These are phyloP conservation scores for Heterodera carotae DNA, from an alignment of 1,140 invertebrate genomes.

Conservation along the genomic window DNA sequence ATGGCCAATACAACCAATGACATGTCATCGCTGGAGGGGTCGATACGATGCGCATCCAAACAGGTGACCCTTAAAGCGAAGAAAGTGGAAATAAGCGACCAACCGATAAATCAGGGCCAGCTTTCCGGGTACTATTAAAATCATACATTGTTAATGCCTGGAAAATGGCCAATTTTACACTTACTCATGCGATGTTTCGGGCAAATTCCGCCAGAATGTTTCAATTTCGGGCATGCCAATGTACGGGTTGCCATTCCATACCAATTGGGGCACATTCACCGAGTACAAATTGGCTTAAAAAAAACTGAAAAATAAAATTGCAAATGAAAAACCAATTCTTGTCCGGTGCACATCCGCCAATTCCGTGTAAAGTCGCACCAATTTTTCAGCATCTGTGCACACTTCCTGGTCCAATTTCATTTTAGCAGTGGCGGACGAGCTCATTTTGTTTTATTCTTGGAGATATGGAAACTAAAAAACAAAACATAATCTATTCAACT, in stretches of 20 bases:
- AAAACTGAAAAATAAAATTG: too few species aligned
- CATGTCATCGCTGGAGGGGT: constrained; percentile 24
- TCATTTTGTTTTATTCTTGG: constrained; percentile 3
- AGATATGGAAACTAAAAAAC: not conserved
- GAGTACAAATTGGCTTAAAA: constrained; percentile 14
- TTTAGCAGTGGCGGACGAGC: not conserved
- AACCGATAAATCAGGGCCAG: too few species aligned
- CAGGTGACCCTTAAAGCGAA: not conserved
- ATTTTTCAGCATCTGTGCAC: constrained; percentile 20
- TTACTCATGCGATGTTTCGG: constrained; percentile 24
- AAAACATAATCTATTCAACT: not conserved
- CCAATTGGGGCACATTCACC: not conserved
- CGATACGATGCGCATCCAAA: constrained; percentile 27
- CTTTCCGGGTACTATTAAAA: not conserved
- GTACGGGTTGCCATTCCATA: constrained; percentile 22
- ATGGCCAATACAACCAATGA: constrained; percentile 22
- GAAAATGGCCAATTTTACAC: too few species aligned
- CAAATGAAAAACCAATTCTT: not conserved
- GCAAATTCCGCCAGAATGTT: constrained; percentile 15
- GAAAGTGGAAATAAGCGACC: too few species aligned
- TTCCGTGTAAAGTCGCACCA: constrained; percentile 24
- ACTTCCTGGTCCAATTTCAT: constrained; percentile 28
- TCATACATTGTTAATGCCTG: not conserved
- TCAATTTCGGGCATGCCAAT: constrained; percentile 9
- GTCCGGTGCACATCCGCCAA: constrained; percentile 17